Conservation (phyloP, 2,888 invertebrate species). For the Dioctria rufipes region DNA sequence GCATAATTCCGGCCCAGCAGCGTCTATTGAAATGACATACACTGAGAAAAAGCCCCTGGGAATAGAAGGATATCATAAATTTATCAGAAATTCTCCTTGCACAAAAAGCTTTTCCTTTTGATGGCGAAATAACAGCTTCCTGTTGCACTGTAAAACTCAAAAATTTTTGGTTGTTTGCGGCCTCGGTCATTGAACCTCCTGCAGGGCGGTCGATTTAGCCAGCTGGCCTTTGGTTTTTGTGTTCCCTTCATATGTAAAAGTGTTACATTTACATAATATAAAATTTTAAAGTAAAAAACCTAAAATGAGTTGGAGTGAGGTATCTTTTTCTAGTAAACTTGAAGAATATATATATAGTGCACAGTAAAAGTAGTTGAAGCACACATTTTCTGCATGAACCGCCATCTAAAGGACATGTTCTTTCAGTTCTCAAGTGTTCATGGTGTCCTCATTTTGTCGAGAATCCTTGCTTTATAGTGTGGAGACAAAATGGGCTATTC, state of each 20-base stretch:
- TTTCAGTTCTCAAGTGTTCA: background rate
- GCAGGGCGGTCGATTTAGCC: background rate
- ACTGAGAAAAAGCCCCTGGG: constrained; percentile 5
- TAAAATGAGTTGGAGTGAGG: background rate
- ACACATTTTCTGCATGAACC: background rate
- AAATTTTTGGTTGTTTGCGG: background rate
- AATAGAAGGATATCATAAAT: constrained; percentile 21
- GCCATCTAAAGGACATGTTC: background rate
- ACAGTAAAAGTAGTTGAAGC: background rate
- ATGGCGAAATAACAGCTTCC: background rate
- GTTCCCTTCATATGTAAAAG: background rate
- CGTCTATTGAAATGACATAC: constrained; percentile 15
- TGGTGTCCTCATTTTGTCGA: constrained; percentile 2
- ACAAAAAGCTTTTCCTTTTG: background rate
- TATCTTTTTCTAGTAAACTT: background rate
- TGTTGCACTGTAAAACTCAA: background rate
- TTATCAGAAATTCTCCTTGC: constrained; percentile 15
- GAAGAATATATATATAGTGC: background rate
- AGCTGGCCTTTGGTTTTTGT: background rate
- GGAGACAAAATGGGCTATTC: background rate
- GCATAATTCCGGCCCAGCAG: constrained; percentile 26
- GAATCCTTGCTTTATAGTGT: constrained; percentile 2
- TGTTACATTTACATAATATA: no score
- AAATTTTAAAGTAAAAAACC: no score
- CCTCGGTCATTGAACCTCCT: background rate